Conservation (phyloP, 2,797 vertebrate species). For the Liparis tanakae region DNA sequence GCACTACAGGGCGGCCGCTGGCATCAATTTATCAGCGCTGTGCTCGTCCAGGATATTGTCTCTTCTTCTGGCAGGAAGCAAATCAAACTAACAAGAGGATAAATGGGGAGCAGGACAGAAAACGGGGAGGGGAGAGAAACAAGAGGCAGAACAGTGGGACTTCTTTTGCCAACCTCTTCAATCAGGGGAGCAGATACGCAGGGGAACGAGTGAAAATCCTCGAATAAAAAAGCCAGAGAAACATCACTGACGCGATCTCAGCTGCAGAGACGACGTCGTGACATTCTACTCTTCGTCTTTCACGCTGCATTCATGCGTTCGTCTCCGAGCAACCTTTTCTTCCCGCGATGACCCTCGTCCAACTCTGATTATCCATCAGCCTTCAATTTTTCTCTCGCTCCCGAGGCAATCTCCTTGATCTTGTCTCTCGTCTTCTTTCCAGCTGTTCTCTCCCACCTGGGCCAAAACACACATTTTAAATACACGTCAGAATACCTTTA, state of each 20-base stretch:
- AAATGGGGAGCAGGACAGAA: constrained; percentile 57
- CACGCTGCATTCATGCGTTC: constrained; percentile 48
- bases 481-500: constrained; percentile 1
- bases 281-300: constrained; percentile 25
- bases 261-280: constrained; percentile 22
- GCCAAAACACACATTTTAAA: constrained; percentile 5
- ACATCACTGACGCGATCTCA: constrained; percentile 23
- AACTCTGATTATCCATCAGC: constrained; percentile 59
- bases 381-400: constrained; percentile 53
- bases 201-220: constrained; percentile 11
- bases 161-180: constrained; percentile 47
- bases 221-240: constrained; percentile 15
- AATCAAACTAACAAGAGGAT: constrained; percentile 69
- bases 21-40: constrained; percentile 74
- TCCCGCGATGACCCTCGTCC: constrained; percentile 45
- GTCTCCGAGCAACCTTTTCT: constrained; percentile 45
- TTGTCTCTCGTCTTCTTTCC: constrained; percentile 32
- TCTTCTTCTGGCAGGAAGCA: constrained; percentile 71
- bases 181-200: constrained; percentile 47
- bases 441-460: constrained; percentile 24
- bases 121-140: constrained; percentile 19
- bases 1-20: constrained; percentile 65
- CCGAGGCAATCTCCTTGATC: constrained; percentile 46
- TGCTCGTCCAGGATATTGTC: constrained; percentile 73
- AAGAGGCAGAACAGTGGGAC: constrained; percentile 43